A percentile compares a stretch with the other conserved stretches of the same genome.
Conservation (phyloP, 2,797 vertebrate genomes). For the Potorous gilbertii region DNA sequence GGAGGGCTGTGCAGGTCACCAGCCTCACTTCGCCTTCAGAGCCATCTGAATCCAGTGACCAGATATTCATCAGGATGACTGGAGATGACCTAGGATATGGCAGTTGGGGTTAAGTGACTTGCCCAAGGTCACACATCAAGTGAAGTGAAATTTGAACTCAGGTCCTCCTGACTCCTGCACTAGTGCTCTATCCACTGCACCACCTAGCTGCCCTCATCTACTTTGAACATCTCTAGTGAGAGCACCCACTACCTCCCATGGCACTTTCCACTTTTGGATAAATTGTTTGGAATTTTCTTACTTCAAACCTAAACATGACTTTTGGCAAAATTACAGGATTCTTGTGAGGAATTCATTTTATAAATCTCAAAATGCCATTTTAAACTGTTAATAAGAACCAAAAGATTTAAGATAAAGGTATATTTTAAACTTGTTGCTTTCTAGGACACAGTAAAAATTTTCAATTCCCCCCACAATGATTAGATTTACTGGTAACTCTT, state of each 20-base stretch:
- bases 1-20: too few species aligned
- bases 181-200: too few species aligned
- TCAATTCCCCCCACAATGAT: background rate
- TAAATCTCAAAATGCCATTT: background rate
- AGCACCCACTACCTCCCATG: background rate
- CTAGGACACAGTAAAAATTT: background rate
- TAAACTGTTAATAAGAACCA: background rate
- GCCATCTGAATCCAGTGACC: too few species aligned
- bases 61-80: too few species aligned
- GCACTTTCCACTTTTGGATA: background rate
- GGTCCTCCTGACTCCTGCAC: too few species aligned
- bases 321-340: background rate
- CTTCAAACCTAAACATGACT: background rate
- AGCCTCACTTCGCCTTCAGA: too few species aligned
- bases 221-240: background rate
- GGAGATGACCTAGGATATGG: too few species aligned
- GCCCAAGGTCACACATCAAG: too few species aligned
- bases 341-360: background rate
- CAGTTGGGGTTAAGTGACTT: too few species aligned
- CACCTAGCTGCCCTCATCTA: background rate
- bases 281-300: background rate
- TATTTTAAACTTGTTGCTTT: background rate
- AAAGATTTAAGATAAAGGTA: background rate
- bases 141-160: too few species aligned
- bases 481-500: background rate